phyloP scores from a whole-genome alignment of 2,797 vertebrate genomes.

The Anguilla marmorata region DNA sequence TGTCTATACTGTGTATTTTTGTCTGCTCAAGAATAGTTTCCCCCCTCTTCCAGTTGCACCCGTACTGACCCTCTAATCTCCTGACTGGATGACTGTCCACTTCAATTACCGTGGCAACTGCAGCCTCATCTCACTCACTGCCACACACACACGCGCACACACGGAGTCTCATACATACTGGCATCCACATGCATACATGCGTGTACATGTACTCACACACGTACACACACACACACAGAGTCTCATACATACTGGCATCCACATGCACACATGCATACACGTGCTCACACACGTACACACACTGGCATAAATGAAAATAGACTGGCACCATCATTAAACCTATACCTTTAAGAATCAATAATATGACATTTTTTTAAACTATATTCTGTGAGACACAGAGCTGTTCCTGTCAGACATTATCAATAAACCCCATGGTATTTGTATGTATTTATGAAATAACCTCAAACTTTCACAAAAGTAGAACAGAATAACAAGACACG shows the following conservation, averaged over 20 bases:
- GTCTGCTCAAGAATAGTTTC: not conserved
- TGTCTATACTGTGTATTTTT: not conserved
- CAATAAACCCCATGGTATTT: not conserved
- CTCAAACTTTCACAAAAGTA: not conserved
- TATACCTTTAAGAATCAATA: not conserved
- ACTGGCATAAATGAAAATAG: not conserved
- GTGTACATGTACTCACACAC: conserved; percentile 12
- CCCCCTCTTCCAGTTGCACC: conserved; percentile 21
- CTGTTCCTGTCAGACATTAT: not conserved
- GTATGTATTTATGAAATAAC: not conserved
- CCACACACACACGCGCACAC: conserved; percentile 29
- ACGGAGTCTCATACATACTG: conserved; percentile 30
- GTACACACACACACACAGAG: not conserved
- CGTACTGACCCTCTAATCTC: conserved; percentile 37
- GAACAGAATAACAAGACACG: not conserved
- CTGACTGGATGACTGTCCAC: conserved; percentile 33
- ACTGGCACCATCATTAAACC: not conserved
- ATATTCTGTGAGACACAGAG: not conserved
- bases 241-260: not conserved
- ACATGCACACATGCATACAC: not conserved
- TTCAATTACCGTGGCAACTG: conserved; percentile 23
- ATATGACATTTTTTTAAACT: not conserved
- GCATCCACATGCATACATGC: conserved; percentile 25
- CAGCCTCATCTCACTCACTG: not conserved
- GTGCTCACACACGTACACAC: not conserved